Conservation (phyloP, 2,113 vertebrate genomes). For the Coreoperca whiteheadi region DNA sequence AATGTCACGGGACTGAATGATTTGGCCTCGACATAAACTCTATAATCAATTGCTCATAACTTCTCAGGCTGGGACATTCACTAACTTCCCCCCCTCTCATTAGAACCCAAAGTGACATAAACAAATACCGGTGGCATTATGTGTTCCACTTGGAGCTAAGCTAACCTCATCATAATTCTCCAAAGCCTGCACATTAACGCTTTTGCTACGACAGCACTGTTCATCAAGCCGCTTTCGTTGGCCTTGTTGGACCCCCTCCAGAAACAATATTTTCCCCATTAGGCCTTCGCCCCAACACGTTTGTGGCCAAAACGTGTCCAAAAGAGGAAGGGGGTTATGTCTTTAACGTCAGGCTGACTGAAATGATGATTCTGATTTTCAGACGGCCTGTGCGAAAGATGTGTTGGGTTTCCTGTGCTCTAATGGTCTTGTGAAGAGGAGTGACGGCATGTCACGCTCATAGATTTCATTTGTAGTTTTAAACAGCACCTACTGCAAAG, state of each 20-base stretch:
- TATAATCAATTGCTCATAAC: constrained; percentile 32
- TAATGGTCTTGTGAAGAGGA: neutral
- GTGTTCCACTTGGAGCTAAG: constrained; percentile 43
- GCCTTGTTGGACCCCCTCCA: constrained; percentile 70
- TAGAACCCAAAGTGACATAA: constrained; percentile 73
- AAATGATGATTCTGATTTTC: constrained; percentile 30
- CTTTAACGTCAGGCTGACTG: constrained; percentile 6
- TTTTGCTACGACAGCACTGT: constrained; percentile 63
- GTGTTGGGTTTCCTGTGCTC: neutral
- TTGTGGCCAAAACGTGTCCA: constrained; percentile 38
- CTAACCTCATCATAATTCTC: constrained; percentile 78
- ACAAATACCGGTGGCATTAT: constrained; percentile 64
- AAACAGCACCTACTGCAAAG: neutral
- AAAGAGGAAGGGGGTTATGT: constrained; percentile 23
- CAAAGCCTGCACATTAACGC: constrained; percentile 69
- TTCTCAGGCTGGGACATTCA: constrained; percentile 13
- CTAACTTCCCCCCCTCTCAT: constrained; percentile 50
- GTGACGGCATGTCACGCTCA: neutral
- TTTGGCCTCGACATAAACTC: constrained; percentile 10
- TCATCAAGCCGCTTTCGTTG: constrained; percentile 65
- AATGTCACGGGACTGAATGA: constrained; percentile 16
- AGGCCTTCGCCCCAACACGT: constrained; percentile 26
- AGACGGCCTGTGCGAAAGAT: neutral
- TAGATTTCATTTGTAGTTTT: neutral
- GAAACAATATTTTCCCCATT: constrained; percentile 55